Conservation (phyloP, 2,888 invertebrate genomes). For the Eumerus sabulonum region DNA sequence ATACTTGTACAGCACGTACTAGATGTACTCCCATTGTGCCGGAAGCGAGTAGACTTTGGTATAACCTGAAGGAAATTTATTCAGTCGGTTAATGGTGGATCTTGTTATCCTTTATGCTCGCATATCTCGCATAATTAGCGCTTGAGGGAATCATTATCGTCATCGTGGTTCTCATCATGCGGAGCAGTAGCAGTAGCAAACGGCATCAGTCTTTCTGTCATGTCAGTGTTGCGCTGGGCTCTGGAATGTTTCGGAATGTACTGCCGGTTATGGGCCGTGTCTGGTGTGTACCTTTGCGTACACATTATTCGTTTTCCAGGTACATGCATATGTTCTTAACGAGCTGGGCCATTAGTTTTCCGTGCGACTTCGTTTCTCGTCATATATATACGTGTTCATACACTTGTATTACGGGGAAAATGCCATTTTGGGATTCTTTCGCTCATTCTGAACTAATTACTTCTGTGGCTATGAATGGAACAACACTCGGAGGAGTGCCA, state of each 20-base stretch:
- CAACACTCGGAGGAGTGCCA: too few species aligned
- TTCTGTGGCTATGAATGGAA: too few species aligned
- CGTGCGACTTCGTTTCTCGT: slow-evolving; percentile 1
- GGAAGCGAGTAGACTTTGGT: slow-evolving; percentile 1
- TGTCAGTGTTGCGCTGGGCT: slow-evolving; percentile 8
- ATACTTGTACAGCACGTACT: slow-evolving; percentile 32
- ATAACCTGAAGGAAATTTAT: slow-evolving; percentile 56
- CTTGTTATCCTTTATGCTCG: slow-evolving; percentile 66
- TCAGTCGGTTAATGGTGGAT: slow-evolving; percentile 62
- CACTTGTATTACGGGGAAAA: too few species aligned
- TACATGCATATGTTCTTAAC: slow-evolving; percentile 24
- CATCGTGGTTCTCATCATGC: slow-evolving; percentile 16
- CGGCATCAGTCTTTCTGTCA: not conserved
- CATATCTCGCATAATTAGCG: slow-evolving; percentile 66
- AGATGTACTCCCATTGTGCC: slow-evolving; percentile 3
- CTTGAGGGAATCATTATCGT: slow-evolving; percentile 62
- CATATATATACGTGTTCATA: too few species aligned
- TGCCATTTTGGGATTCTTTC: too few species aligned
- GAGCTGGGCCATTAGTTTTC: slow-evolving; percentile 47
- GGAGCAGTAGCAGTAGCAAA: not conserved
- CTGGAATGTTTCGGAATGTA: slow-evolving; percentile 7
- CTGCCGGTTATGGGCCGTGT: slow-evolving; percentile 10
- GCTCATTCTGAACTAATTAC: too few species aligned
- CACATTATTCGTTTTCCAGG: slow-evolving; percentile 4
- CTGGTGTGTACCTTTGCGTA: slow-evolving; percentile 23